Base-by-base conservation (phyloP, 2,888 invertebrate genomes). In the Lomographa bimaculata region DNA sequence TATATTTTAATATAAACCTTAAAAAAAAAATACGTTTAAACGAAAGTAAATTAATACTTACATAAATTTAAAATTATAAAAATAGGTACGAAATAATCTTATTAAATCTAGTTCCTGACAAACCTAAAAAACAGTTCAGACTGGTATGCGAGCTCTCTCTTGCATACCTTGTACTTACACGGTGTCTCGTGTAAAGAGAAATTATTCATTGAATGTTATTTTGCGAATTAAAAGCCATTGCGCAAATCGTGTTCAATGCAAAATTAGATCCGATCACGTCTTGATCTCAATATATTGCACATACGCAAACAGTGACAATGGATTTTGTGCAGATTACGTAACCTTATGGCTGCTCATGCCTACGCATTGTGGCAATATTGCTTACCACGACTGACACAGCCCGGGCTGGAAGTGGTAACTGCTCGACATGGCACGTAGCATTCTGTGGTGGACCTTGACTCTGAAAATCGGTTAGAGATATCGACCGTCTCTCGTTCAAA, bases 321-420 rank as follows among this genome's bases (percentile, higher is more conserved):
- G 26, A 38, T 48, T 46, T 47, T 45, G 42, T 53, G 25, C 34
- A 37, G 28, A 2, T 55, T 60, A 52, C 54, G 46, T 55, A 66
- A 61, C 46, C 34, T 32, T 34, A 38, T 36, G 46, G 47, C 40
- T 33, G 36, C 14, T 40, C 34, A 50, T 48, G 33, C 37, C 48
- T 38, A 34, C 37, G 49, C 37, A 46, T 48, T 48, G 28, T 34
- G 36, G 54, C 52, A 54, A 57, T 41, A 46, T 54, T 45, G 45
- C 35, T 53, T 47, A 38, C 37, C 27, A 27, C 24, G 34, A 25
- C 41, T 21, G 16, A 34, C 32, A 32, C 29, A 34, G 34, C 25
- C 18, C 14, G 16, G 12, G 25, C 12, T 16, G 32, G n/a, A n/a
- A n/a, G n/a, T n/a, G n/a, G 39, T 24, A 33, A 29, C 37, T 44